phyloP scores from a whole-genome alignment of 2,797 vertebrate species.

The Emydoidea blandingii region DNA sequence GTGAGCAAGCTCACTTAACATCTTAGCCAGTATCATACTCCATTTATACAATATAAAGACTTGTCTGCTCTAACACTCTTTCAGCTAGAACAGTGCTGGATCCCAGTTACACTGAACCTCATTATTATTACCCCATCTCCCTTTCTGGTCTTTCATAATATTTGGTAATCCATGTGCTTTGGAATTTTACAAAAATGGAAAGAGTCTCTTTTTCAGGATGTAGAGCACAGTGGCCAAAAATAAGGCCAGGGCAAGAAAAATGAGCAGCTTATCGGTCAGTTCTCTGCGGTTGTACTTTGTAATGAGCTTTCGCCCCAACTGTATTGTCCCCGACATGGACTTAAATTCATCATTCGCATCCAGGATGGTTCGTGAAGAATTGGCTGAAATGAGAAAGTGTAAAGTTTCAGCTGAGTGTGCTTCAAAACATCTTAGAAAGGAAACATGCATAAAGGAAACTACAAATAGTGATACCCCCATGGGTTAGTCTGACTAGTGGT shows the following conservation, averaged over 20 bases:
- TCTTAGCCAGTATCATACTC: neutral
- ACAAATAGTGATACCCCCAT: neutral
- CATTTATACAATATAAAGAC: neutral
- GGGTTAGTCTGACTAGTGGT: neutral
- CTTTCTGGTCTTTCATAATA: neutral
- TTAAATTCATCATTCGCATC: slow-evolving; percentile 98
- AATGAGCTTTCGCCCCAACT: slow-evolving; percentile 95
- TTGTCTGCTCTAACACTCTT: neutral
- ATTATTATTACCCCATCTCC: fast-evolving
- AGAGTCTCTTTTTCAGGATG: slow-evolving; percentile 97
- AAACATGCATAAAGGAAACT: neutral
- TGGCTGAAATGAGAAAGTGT: slow-evolving; percentile 79
- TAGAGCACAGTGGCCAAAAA: slow-evolving; percentile 96
- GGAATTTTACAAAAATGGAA: slow-evolving; percentile 88
- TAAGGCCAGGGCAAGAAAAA: slow-evolving; percentile 94
- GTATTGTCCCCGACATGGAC: slow-evolving; percentile 97
- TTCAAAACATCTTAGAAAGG: neutral
- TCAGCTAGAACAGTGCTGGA: neutral
- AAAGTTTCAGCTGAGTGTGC: neutral
- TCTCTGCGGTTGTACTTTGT: slow-evolving; percentile 97
- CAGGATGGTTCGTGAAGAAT: slow-evolving; percentile 92
- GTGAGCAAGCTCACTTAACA: neutral
- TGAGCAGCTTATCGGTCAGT: slow-evolving; percentile 96
- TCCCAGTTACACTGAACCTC: neutral
- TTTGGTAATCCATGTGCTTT: neutral